Base-by-base conservation (phyloP, 1,140 invertebrate genomes). In the Heliconius himera region DNA sequence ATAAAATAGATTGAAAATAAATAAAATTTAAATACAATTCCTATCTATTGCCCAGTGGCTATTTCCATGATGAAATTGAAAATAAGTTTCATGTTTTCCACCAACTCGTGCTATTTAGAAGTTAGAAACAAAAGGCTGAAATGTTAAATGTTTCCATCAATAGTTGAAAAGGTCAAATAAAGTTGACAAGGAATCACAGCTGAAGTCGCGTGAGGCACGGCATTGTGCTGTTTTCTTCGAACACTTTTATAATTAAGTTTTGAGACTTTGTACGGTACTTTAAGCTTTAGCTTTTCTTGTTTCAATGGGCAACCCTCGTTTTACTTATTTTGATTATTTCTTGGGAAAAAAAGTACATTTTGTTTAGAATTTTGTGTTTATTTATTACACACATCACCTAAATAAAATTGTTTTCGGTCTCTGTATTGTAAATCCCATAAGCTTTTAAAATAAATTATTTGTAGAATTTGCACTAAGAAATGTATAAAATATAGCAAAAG, bases 161-260 rank as follows among this genome's bases (percentile, higher is more conserved):
- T 74, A 74, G 72, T 78, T 74, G 20, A 51, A 70, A 76, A 76
- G 79, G 74, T 81, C 72, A 73, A 76, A 29, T 20, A 66, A 74
- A 77, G 56, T 77, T 38, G 38, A 56, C 66, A 41, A 36, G n/a
- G 46, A 74, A 56, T 70, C 72, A 51, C 22, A 11, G 22, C 11
- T 3, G 51, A 16, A 72, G 18, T 77, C 75, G 79, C 79, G 75
- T 81, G 79, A 70, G 70, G n/a, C 79, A 73, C 79, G 75, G 41
- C 41, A 77, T 41, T 3, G 13, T 9, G 76, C 79, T 66, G 74
- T 70, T 73, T 73, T 49, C 49, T n/a, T 6, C 56, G 79, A 66
- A 81, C 75, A 49, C 54, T 76, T 33, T 41, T n/a, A 46, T 77
- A 73, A 71, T 77, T 81, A 76, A 73, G 71, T 74, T 81, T 60